phyloP scores from a whole-genome alignment of 2,888 invertebrate species.

The Caradrina kadenii region DNA sequence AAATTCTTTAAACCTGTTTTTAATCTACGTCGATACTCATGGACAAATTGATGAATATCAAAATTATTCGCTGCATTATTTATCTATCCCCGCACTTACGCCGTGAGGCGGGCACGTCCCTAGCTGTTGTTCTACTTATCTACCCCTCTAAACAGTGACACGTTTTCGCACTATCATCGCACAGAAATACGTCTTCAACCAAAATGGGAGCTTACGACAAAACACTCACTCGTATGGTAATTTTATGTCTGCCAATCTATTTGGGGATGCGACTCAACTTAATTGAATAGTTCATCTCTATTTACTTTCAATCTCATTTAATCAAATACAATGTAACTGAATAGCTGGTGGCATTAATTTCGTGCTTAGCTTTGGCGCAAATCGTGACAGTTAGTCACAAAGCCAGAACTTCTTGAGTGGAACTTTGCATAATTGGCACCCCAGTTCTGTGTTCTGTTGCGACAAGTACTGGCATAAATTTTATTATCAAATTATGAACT shows the following conservation, averaged over 20 bases:
- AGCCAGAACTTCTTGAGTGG: constrained; percentile 76
- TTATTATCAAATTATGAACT: constrained; percentile 71
- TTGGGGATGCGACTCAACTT: constrained; percentile 23
- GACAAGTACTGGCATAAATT: constrained; percentile 70
- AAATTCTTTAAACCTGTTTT: too few species aligned
- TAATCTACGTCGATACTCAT: too few species aligned
- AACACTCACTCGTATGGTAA: constrained; percentile 51
- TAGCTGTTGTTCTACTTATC: constrained; percentile 47
- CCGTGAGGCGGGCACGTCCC: constrained; percentile 25
- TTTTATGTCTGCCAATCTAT: constrained; percentile 35
- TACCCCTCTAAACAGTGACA: constrained; percentile 26
- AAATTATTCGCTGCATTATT: constrained; percentile 10
- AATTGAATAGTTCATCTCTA: constrained; percentile 29
- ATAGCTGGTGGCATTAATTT: constrained; percentile 54
- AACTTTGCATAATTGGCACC: constrained; percentile 85
- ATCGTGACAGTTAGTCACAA: constrained; percentile 76
- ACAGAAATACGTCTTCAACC: constrained; percentile 44
- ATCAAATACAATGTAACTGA: constrained; percentile 53
- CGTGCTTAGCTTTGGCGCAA: constrained; percentile 65
- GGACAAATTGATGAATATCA: neutral
- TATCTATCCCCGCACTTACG: constrained; percentile 4
- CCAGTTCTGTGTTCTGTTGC: constrained; percentile 65
- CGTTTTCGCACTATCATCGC: constrained; percentile 48
- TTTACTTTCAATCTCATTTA: constrained; percentile 42
- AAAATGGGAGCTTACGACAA: constrained; percentile 34